Percentiles rank a stretch among this genome's conserved stretches.
Conservation (phyloP, 92 coral and sea anemone genomes). For the Paragorgia papillata region DNA sequence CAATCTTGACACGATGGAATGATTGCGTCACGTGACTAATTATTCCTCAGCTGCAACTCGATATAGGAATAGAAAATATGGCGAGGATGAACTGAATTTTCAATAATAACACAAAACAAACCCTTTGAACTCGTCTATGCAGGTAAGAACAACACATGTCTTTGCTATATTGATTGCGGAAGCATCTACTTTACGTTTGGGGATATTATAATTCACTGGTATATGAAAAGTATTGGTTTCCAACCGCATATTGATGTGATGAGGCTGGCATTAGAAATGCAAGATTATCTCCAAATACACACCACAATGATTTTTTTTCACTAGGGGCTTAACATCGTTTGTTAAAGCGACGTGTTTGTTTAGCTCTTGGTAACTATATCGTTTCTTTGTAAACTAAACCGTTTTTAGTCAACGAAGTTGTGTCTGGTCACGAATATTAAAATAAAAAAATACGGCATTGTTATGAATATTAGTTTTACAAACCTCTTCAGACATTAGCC, state of each 20-base stretch:
- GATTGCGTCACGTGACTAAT: conserved; percentile 34
- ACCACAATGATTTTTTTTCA: background rate
- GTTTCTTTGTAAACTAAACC: background rate
- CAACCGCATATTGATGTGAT: background rate
- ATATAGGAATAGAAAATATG: background rate
- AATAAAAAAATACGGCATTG: background rate
- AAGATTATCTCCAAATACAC: background rate
- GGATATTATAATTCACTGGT: background rate
- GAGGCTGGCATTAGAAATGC: background rate
- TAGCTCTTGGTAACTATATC: background rate
- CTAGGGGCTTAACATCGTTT: background rate
- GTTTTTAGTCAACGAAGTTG: background rate
- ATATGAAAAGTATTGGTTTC: background rate
- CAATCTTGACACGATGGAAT: background rate
- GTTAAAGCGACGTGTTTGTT: background rate
- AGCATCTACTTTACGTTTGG: background rate
- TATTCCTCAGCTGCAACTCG: conserved; percentile 20
- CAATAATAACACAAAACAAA: background rate
- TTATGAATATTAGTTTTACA: background rate
- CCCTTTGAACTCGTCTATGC: background rate
- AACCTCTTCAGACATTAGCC: background rate
- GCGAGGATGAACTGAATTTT: conserved; percentile 8
- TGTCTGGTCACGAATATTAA: background rate
- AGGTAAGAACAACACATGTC: background rate
- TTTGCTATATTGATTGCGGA: conserved; percentile 4